Percentiles rank a stretch among this genome's conserved stretches.
These are phyloP conservation scores for Lipophrys pholis DNA, from an alignment of 2,113 vertebrate genomes.

Conservation along the genomic window DNA sequence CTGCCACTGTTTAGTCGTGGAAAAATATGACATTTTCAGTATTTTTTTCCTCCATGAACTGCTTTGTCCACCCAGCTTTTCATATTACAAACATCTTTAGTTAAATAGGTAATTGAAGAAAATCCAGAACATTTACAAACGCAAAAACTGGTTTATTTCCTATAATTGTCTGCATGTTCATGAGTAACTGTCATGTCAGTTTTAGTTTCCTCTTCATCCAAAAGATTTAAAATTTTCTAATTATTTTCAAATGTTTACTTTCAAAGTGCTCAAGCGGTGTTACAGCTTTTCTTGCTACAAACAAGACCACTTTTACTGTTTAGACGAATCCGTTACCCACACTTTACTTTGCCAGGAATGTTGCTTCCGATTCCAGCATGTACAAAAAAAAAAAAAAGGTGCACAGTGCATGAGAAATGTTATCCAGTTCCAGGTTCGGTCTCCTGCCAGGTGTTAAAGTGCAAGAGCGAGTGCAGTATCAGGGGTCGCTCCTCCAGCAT, in stretches of 20 bases:
- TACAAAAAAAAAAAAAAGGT: background rate
- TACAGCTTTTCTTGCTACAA: too few relatives aligned
- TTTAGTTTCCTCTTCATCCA: too few relatives aligned
- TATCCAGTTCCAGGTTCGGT: background rate
- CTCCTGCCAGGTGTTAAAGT: slow-evolving; percentile 7
- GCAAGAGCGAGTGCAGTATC: background rate
- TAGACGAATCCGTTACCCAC: too few relatives aligned
- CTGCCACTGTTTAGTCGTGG: too few relatives aligned
- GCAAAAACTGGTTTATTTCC: background rate
- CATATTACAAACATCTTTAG: background rate
- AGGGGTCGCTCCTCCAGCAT: background rate
- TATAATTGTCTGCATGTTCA: background rate
- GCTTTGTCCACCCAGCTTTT: background rate
- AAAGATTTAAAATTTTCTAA: too few relatives aligned
- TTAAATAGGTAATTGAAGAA: background rate
- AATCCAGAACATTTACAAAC: background rate
- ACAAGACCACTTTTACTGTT: too few relatives aligned
- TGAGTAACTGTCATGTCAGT: too few relatives aligned
- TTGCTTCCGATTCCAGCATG: background rate
- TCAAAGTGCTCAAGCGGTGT: too few relatives aligned
- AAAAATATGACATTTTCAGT: background rate
- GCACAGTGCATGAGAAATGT: background rate
- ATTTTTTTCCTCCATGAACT: background rate
- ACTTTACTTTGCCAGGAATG: background rate
- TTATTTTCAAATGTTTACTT: too few relatives aligned